Evolutionary conservation across 2,888 invertebrate genomes (phyloP), one percentile per base, ranked within the genome.

Genomic region (Orgyia antiqua): DNA sequence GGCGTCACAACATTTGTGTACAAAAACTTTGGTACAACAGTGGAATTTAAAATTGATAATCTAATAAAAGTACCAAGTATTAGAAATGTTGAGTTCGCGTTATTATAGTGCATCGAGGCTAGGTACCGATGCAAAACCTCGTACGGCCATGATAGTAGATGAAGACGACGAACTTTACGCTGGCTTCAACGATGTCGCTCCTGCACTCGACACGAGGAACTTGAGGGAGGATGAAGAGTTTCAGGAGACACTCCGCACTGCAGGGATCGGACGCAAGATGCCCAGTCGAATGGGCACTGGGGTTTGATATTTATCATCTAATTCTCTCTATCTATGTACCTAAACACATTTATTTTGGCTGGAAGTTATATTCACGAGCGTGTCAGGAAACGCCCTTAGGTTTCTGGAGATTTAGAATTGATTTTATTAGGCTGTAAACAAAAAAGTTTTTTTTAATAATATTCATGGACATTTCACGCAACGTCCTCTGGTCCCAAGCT

Each of bases 171-270:
- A 92, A 41, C 61, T 92, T 24, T 92, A 92, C 58, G 74, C 87
- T 4, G 92, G 92, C 2, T 92, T 91, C 62, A 91, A 92, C 57
- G 91, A 91, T 13, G 90, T 90, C 45, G 87, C 91, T 4, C 89
- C 91, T 1, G 88, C 90, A 1, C 78, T 92, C 38, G 90, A 89
- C 53, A 90, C 90, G 0, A 83, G 92, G 67, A 90, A 91, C 61
- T 70, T 94, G 38, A 88, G 91, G 29, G 89, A 92, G 49, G 94
- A 94, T 68, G 89, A 91, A 45, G 88, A 87, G 13, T 92, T 94
- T 57, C 93, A 94, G 68, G 91, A 93, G 67, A 91, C 93, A 7
- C 86, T 94, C n/a, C 88, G 90, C 47, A 92, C 88, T 1, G 92
- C 93, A 43, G 91, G 93, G 58, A 91, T 92, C 10, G 88, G 93